Base-by-base conservation (phyloP, 2,888 invertebrate species). In the Thymelicus sylvestris region DNA sequence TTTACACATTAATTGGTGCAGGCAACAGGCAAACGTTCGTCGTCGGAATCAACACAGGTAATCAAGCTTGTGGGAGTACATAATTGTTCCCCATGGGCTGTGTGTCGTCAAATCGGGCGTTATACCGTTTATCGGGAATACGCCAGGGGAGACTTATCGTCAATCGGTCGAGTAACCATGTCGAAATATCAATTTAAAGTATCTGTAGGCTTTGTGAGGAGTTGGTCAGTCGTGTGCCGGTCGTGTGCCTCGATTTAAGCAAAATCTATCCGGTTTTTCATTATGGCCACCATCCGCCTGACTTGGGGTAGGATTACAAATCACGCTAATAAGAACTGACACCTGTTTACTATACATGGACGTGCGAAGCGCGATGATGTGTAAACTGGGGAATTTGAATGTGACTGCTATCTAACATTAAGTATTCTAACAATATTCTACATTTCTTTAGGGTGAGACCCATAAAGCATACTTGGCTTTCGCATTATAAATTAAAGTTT, bases 241-340 rank as follows among this genome's bases (percentile, higher is more conserved):
- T 4, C 82, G 73, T 80, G 83, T 80, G 83, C 48, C 79, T 15
- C 75, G 77, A 76, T 81, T 83, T 82, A 81, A 77, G 76, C 73
- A 77, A 79, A 76, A 73, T 72, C 75, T 71, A 73, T 75, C 72
- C 71, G 64, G 62, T 68, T 74, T 75, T 77, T 76, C 75, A 78
- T 72, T 76, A 71, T 69, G 65, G 67, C 67, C 74, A 63, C 71
- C 75, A 73, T 72, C 69, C 66, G 64, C 70, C 47, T 69, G 73
- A 64, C 69, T 69, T 72, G 68, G 66, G 57, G 67, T 60, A 50
- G 68, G 38, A 60, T 59, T 48, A 69, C 48, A 64, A 65, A 69
- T 59, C 24, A 50, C 59, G 57, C 59, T 64, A 64, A 69, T 64
- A 64, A 64, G 64, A 60, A 64, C 59, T 69, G 69, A 65, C 69